A percentile compares a stretch with the other conserved stretches of the same genome.
These are phyloP conservation scores for Cebus imitator DNA, from an alignment of 2,113 vertebrate genomes.

Conservation along the genomic window DNA sequence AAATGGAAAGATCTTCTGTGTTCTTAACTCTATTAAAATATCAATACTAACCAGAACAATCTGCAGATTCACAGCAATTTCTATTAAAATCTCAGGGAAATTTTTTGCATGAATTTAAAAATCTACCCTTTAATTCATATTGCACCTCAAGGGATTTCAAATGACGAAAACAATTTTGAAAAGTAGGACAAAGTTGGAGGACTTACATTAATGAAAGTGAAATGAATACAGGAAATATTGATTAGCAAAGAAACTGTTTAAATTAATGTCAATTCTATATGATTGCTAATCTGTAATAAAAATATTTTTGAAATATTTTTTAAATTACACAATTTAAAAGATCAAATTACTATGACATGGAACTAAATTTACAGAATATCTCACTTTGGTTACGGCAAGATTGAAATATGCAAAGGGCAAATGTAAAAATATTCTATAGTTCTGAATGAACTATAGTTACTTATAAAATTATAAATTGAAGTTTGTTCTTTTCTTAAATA, in stretches of 20 bases:
- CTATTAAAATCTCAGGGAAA: not conserved
- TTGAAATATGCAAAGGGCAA: not conserved
- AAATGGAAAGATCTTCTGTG: not conserved
- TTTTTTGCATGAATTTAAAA: not conserved
- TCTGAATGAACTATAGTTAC: not conserved
- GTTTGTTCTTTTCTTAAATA: not conserved
- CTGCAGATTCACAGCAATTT: too few relatives aligned
- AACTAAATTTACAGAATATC: not conserved
- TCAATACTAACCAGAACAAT: not conserved
- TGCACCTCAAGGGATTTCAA: not conserved
- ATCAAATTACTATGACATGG: not conserved
- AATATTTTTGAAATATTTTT: not conserved
- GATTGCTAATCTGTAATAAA: not conserved
- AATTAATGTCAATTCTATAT: not conserved
- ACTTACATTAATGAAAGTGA: not conserved
- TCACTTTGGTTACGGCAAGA: not conserved
- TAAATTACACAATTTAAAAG: too few relatives aligned
- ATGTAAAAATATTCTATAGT: not conserved
- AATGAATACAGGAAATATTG: not conserved
- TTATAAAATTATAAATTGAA: not conserved
- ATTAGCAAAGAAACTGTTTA: not conserved
- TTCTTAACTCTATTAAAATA: not conserved
- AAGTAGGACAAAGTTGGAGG: not conserved
- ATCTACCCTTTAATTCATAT: not conserved
- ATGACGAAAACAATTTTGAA: not conserved